Evolutionary conservation across 1,140 invertebrate genomes (phyloP).

Genomic region (Drepana arcuata): DNA sequence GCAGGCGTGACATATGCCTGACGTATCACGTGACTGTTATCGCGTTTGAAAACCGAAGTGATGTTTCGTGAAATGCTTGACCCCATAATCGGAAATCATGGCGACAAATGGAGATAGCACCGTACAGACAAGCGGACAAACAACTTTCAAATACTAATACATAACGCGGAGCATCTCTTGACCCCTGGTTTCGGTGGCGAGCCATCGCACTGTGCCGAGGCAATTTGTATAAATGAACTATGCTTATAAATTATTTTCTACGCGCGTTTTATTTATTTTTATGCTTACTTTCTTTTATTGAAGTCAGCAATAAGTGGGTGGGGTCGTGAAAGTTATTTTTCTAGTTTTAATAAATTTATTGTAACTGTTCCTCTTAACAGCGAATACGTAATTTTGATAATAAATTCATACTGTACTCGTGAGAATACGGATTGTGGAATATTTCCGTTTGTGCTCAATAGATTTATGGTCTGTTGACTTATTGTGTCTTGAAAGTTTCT

Average conservation of each 20-base stretch:
- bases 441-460: too few relatives aligned
- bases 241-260: conserved; percentile 8
- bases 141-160: conserved; percentile 31
- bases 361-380: too few relatives aligned
- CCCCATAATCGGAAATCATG: conserved; percentile 9
- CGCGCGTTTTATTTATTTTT: conserved; percentile 4
- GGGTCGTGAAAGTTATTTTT: conserved; percentile 9
- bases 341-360: too few relatives aligned
- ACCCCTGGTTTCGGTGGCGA: background rate
- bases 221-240: conserved; percentile 7
- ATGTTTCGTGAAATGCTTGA: conserved; percentile 1
- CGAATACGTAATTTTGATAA: too few relatives aligned
- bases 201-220: background rate
- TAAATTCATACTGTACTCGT: too few relatives aligned
- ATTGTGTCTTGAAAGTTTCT: too few relatives aligned
- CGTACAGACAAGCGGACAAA: conserved; percentile 12
- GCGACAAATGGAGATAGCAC: conserved; percentile 9
- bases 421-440: too few relatives aligned
- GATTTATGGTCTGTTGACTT: too few relatives aligned
- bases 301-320: conserved; percentile 5
- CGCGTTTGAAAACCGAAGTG: background rate
- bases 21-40: background rate
- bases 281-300: conserved; percentile 12
- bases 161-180: background rate
- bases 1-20: too few relatives aligned